Percentiles rank a stretch among this genome's conserved stretches.
Conservation (phyloP, 1,140 invertebrate genomes). For the Procambarus virginalis region DNA sequence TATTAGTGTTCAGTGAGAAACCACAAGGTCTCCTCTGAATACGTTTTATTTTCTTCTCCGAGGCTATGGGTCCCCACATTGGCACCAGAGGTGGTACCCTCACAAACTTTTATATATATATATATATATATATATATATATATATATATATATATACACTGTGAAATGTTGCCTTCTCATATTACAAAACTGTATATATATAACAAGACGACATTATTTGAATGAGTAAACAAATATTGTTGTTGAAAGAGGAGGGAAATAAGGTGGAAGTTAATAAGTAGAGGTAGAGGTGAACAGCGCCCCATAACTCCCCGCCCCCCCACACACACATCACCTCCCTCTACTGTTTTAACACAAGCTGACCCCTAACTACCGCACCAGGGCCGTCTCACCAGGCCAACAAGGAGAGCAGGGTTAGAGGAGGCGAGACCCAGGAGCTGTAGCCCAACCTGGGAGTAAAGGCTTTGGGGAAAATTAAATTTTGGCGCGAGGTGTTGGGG, state of each 20-base stretch:
- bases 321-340: neutral
- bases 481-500: conserved; percentile 16
- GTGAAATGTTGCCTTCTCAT: too few species aligned
- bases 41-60: too few species aligned
- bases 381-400: too few species aligned
- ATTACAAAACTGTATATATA: too few species aligned
- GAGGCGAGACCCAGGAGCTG: neutral
- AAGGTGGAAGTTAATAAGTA: neutral
- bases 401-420: neutral
- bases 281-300: neutral
- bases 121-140: conserved; percentile 16
- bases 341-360: neutral
- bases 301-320: neutral
- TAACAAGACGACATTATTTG: too few species aligned
- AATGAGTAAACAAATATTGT: too few species aligned
- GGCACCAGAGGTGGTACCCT: too few species aligned
- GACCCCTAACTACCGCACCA: too few species aligned
- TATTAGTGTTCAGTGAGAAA: too few species aligned
- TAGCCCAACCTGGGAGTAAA: neutral
- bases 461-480: neutral
- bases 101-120: conserved; percentile 14
- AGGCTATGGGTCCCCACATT: too few species aligned
- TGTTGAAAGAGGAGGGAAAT: neutral
- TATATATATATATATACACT: conserved; percentile 25
- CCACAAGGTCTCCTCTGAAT: too few species aligned